These are phyloP conservation scores for Pelecanoides urinatrix DNA, from an alignment of 2,113 vertebrate species.

Conservation along the genomic window DNA sequence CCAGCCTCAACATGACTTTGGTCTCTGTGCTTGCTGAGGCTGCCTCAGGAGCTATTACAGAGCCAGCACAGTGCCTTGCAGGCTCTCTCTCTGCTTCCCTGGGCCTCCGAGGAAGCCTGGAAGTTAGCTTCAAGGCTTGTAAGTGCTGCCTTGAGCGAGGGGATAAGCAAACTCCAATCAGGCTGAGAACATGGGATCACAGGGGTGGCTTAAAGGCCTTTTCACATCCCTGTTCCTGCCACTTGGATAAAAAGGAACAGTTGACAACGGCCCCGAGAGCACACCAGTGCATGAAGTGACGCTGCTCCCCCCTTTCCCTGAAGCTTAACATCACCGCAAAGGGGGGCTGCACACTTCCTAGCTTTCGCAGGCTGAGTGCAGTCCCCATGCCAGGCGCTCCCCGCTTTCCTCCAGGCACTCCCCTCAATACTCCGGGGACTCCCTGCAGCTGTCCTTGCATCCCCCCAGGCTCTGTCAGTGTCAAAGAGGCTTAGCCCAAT, in stretches of 20 bases:
- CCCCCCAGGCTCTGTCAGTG: not conserved
- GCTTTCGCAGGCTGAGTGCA: not conserved
- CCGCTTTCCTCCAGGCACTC: accelerated
- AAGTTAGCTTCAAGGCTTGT: not conserved
- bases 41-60: not conserved
- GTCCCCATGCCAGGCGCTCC: not conserved
- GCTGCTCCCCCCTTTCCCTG: not conserved
- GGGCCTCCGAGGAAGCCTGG: not conserved
- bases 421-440: not conserved
- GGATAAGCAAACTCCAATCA: not conserved
- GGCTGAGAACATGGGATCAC: not conserved
- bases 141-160: not conserved
- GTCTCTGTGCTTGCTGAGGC: not conserved
- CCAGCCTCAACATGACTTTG: not conserved
- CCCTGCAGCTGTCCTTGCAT: not conserved
- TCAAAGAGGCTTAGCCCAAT: not conserved
- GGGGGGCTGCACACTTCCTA: not conserved
- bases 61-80: not conserved
- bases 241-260: not conserved
- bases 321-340: not conserved
- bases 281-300: not conserved
- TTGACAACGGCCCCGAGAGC: not conserved
- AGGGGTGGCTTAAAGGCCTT: not conserved
- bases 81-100: not conserved
- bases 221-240: not conserved